Evolutionary conservation across 2,888 invertebrate genomes (phyloP), one percentile per base, ranked within the genome.

Genomic region (Saturnia japonica): DNA sequence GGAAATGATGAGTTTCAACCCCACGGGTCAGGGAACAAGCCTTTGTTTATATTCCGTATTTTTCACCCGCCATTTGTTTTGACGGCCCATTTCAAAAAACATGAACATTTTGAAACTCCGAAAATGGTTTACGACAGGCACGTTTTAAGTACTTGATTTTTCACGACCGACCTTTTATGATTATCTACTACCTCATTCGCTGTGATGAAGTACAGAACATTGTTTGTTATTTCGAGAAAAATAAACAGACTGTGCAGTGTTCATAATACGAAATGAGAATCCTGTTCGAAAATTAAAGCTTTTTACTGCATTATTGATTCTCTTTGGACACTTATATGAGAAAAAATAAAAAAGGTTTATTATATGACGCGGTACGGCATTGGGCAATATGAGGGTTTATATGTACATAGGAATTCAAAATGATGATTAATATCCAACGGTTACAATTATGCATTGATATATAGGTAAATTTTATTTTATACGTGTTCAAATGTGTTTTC

Each of bases 31-130:
- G 86, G 87, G 84, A 91, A 91, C 90, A 91, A 89, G 87, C 88
- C 88, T 91, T 91, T 93, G 91, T 93, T 93, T 94, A 91, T 91
- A 87, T 89, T 86, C 83, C 79, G 84, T 89, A 91, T 91, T 93
- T 93, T 93, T 92, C 88, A 89, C 85, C 85, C 86, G 85, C 86
- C 89, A 91, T 93, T 91, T 88, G 85, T 89, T 92, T 90, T 90
- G 90, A 90, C 86, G 88, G 86, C 85, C 87, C 85, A 83, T 87
- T 85, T 82, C 85, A 84, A 84, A 57, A 86, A 88, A 86, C 84
- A 85, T 82, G 84, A 86, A 88, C 82, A 85, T 85, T 85, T 84
- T 85, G 77, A 82, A 82, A 75, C 76, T 78, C 80, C 78, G 74
- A 84, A 88, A 86, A 88, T 87, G 81, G 82, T 88, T 88, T 85